Evolutionary conservation across 2,888 invertebrate genomes (phyloP).

Genomic region (Drosophila affinis): DNA sequence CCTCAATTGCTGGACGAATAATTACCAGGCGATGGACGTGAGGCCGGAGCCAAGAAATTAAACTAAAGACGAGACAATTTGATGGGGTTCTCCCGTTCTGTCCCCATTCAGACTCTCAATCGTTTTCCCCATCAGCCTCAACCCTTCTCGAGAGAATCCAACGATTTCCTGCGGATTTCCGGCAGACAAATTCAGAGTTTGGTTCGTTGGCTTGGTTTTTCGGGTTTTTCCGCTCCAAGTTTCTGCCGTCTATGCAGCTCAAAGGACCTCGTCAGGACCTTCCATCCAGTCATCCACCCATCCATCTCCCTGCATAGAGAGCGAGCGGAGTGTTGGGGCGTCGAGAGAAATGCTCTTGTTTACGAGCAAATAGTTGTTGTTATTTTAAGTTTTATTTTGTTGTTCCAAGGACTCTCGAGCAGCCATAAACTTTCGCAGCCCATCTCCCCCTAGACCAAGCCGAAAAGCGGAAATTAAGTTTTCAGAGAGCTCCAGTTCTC

Average conservation of each 20-base stretch:
- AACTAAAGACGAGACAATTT: slow-evolving; percentile 66
- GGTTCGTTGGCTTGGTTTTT: slow-evolving; percentile 60
- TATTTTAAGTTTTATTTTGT: slow-evolving; percentile 80
- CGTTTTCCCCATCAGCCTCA: slow-evolving; percentile 37
- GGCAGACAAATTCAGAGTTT: slow-evolving; percentile 74
- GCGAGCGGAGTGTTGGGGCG: slow-evolving; percentile 63
- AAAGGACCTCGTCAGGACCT: slow-evolving; percentile 12
- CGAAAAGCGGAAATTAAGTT: slow-evolving; percentile 75
- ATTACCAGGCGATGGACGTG: slow-evolving; percentile 63
- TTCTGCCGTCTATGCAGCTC: slow-evolving; percentile 25
- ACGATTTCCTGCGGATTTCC: slow-evolving; percentile 79
- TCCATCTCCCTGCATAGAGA: slow-evolving; percentile 9
- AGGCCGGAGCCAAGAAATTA: slow-evolving; percentile 57
- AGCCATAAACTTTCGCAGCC: slow-evolving; percentile 61
- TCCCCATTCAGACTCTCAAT: slow-evolving; percentile 18
- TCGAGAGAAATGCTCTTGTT: slow-evolving; percentile 70
- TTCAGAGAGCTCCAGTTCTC: slow-evolving; percentile 36
- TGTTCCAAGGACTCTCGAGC: slow-evolving; percentile 69
- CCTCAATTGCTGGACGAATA: slow-evolving; percentile 71
- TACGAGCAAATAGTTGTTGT: slow-evolving; percentile 79
- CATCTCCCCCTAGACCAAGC: slow-evolving; percentile 35
- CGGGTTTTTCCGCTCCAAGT: slow-evolving; percentile 38
- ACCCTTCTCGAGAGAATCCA: slow-evolving; percentile 73
- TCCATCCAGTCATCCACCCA: slow-evolving; percentile 18
- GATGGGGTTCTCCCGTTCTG: slow-evolving; percentile 5